Base-by-base conservation (phyloP, 2,797 vertebrate species). In the Lateolabrax maculatus region DNA sequence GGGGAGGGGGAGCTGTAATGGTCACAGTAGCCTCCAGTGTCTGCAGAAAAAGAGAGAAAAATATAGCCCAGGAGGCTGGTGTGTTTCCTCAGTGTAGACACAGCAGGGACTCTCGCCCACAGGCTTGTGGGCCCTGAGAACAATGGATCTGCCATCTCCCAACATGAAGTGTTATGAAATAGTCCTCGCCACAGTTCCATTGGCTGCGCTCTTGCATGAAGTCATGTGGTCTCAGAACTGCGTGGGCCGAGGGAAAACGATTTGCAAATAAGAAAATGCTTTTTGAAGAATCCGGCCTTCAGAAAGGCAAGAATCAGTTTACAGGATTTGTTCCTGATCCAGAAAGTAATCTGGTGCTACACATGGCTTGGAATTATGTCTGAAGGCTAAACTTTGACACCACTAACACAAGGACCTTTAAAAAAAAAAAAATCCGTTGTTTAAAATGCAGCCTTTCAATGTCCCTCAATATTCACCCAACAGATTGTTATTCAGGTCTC, bases 91-190 rank as follows among this genome's bases (percentile, higher is more conserved):
- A 74, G 79, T 68, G 87, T 57, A 81, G 84, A 85, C 90, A 70
- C 93, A 89, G 94, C 88, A 37, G 90, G 92, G 88, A 83, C 77
- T 85, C 89, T 91, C 85, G 87, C 92, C 90, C 91, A 92, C 92
- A 87, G 87, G 62, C 84, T 83, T 64, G 89, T 81, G 70, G 89
- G 90, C 88, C 84, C 76, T 5, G 80, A 92, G 92, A 93, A 94
- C 93, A 94, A 94, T 93, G 84, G 85, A 89, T 84, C 90, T 90
- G 89, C 93, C 92, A 91, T 90, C 92, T 91, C 83, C 84, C 85
- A 86, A 90, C 84, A 74, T 88, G 84, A 92, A 87, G 89, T 76
- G 87, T 90, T 89, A 90, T 88, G 85, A 92, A 93, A 92, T 86
- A 85, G 90, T 84, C 84, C 89, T 90, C 55, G 65, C 84, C 86